Evolutionary conservation across 1,140 invertebrate genomes (phyloP).

Genomic region (Amphibalanus amphitrite): DNA sequence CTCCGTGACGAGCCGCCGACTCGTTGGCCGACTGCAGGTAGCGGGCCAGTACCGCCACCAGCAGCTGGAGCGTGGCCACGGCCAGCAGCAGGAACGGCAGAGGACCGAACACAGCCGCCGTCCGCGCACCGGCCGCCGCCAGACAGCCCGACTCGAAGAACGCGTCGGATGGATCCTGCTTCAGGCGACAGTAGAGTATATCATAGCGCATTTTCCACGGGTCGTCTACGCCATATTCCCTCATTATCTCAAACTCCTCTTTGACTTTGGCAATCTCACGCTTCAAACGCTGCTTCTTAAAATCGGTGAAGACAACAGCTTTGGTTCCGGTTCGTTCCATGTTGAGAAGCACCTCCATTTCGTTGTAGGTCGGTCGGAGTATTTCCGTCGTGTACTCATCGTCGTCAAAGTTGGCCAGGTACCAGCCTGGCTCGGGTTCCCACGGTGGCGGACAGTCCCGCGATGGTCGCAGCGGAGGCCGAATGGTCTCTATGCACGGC

Average conservation of each 20-base stretch:
- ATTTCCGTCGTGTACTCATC: neutral
- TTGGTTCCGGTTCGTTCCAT: neutral
- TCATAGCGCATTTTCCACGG: neutral
- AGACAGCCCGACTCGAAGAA: neutral
- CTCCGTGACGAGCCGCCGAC: neutral
- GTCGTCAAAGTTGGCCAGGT: neutral
- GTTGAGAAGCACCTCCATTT: neutral
- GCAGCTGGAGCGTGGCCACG: neutral
- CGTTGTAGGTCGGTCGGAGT: neutral
- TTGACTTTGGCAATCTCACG: neutral
- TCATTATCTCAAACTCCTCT: neutral
- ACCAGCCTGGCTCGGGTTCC: neutral
- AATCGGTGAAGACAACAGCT: neutral
- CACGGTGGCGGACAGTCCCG: neutral
- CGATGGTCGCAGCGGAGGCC: neutral
- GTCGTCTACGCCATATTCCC: neutral
- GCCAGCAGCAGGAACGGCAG: neutral
- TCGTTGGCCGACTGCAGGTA: neutral
- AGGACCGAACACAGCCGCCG: neutral
- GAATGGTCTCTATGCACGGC: neutral
- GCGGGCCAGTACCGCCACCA: neutral
- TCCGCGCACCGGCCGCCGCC: no score
- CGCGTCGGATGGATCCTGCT: neutral
- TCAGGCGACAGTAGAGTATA: neutral
- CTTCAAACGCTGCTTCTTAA: neutral